Percentiles rank a stretch among this genome's conserved stretches.
Evolutionary conservation across 2,888 invertebrate genomes (phyloP).

Genomic region (Tenodera sinensis): DNA sequence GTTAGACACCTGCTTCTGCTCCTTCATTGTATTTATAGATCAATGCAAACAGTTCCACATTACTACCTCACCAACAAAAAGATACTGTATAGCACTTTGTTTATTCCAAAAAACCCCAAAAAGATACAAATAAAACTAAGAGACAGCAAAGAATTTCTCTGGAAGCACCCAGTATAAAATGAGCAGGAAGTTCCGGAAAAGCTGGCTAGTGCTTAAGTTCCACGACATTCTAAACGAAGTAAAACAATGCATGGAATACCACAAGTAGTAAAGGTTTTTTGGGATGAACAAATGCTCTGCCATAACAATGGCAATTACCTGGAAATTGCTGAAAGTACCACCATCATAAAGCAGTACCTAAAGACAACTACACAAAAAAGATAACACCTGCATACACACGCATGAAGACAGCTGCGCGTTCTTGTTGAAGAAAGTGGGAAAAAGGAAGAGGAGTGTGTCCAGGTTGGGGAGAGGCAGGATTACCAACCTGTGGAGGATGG

Average conservation of each 20-base stretch:
- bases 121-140: neutral
- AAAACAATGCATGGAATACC: neutral
- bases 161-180: neutral
- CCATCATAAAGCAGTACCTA: neutral
- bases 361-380: neutral
- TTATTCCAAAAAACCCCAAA: neutral
- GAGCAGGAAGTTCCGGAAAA: neutral
- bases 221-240: neutral
- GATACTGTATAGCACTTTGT: neutral
- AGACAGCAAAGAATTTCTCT: neutral
- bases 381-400: neutral
- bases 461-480: constrained; percentile 6
- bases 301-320: neutral
- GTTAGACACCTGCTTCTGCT: neutral
- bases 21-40: neutral
- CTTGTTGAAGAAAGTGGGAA: neutral
- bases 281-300: neutral
- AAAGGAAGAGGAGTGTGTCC: neutral
- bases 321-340: neutral
- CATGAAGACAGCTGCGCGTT: neutral
- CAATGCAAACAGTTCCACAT: neutral
- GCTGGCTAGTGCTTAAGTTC: neutral
- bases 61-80: neutral
- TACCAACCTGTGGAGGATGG: constrained; percentile 35
- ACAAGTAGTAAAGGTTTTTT: neutral